Percentiles rank a stretch among this genome's conserved stretches.
Conservation (phyloP, 2,888 invertebrate species). For the Chaetogeoica ovagalla region DNA sequence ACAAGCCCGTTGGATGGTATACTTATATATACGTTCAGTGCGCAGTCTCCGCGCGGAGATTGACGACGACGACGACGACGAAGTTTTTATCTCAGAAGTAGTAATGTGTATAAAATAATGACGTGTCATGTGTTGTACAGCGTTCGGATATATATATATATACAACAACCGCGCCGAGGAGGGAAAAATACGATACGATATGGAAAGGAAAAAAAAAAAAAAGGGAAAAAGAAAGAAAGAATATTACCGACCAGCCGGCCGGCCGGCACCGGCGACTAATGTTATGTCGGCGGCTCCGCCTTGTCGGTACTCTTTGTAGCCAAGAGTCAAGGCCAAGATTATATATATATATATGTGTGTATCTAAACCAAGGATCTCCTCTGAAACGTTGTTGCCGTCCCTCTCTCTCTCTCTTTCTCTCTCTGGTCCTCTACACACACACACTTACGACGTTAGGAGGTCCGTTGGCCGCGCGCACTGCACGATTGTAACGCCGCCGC, state of each 20-base stretch:
- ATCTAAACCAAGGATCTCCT: slow-evolving; percentile 51
- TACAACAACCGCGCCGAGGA: slow-evolving; percentile 5
- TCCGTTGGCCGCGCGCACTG: slow-evolving; percentile 30
- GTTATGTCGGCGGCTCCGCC: slow-evolving; percentile 53
- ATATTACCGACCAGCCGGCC: slow-evolving; percentile 51
- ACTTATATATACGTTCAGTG: not conserved
- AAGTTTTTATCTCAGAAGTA: slow-evolving; percentile 29
- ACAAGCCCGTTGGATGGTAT: too few relatives aligned
- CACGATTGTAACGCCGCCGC: slow-evolving; percentile 42
- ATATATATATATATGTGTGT: slow-evolving; percentile 25
- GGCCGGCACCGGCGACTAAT: slow-evolving; percentile 34
- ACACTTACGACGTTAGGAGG: not conserved
- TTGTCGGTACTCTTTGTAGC: slow-evolving; percentile 53
- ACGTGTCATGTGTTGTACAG: slow-evolving; percentile 51
- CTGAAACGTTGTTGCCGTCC: slow-evolving; percentile 48
- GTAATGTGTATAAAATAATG: slow-evolving; percentile 48
- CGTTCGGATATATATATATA: too few relatives aligned
- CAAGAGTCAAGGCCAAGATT: slow-evolving; percentile 53
- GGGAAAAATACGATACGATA: slow-evolving; percentile 17
- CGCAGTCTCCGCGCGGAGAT: slow-evolving; percentile 5
- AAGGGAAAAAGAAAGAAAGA: slow-evolving; percentile 33
- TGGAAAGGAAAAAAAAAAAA: slow-evolving; percentile 24
- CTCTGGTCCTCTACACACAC: not conserved
- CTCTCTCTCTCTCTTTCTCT: slow-evolving; percentile 29
- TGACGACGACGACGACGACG: slow-evolving; percentile 20